Base-by-base conservation (phyloP, 1,140 invertebrate genomes). In the Ceratina japonica region DNA sequence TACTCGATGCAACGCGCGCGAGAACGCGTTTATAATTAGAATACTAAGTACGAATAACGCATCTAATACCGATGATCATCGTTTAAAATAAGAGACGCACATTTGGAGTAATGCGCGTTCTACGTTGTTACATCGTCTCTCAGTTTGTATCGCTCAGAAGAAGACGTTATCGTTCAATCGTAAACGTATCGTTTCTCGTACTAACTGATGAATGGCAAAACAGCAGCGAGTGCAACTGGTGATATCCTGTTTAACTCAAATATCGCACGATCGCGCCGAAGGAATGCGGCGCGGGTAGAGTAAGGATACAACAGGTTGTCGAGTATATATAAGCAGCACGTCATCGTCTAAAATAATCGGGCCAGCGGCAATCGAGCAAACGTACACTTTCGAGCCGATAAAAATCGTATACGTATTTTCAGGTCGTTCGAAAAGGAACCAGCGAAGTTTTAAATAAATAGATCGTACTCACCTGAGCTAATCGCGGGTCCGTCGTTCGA, bases 401-500 rank as follows among this genome's bases (percentile, higher is more conserved):
- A 80, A 85, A 70, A 81, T 71, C 51, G 59, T 75, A 56, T 69
- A 81, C 27, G 2, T 85, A 54, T 54, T 82, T 85, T 84, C 56
- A 75, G 63, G 51, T 79, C 71, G 54, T 31, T 15, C 12, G 18
- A 54, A 54, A 70, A 77, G 74, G n/a, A 80, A 68, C 27, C n/a
- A 20, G 2, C 31, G 24, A 37, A 56, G 16, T 10, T 63, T n/a
- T n/a, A n/a, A n/a, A n/a, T n/a, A 51, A 3, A 79, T 44, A 7
- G 24, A 51, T 68, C n/a, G 27, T 61, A 74, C 64, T 70, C 83
- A 92, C 91, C 91, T 91, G 89, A 88, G 75, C 91, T 92, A 91
- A 88, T 91, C 90, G 90, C 89, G 86, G 88, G 87, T 92, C 90
- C 88, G 89, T 87, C 87, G 86, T 87, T 87, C 82, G 78, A 87